These are phyloP conservation scores for Polydrusus cervinus DNA, from an alignment of 2,888 invertebrate genomes.

Conservation along the genomic window DNA sequence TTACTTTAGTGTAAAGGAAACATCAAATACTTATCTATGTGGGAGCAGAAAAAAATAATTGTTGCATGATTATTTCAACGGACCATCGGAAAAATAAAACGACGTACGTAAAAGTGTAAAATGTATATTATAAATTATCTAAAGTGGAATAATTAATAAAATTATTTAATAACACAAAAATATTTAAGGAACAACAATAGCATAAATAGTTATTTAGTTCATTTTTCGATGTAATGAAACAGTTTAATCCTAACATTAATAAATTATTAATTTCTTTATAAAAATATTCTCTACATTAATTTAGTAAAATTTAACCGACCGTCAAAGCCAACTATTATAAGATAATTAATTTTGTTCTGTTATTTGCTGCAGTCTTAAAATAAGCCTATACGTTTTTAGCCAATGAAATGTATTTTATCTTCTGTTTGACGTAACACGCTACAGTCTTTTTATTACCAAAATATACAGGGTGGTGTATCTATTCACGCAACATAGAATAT, in stretches of 20 bases:
- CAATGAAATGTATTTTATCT: too few relatives aligned
- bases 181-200: constrained; percentile 24
- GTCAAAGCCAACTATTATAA: too few relatives aligned
- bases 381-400: too few relatives aligned
- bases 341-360: background rate
- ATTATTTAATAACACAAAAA: constrained; percentile 22
- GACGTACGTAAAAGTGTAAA: constrained; percentile 2
- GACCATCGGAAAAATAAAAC: background rate
- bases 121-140: constrained; percentile 2
- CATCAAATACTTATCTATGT: too few relatives aligned
- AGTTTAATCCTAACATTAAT: background rate
- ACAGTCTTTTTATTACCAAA: too few relatives aligned
- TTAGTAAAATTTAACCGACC: background rate
- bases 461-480: too few relatives aligned
- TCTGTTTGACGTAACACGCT: too few relatives aligned
- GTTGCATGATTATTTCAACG: background rate
- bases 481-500: too few relatives aligned
- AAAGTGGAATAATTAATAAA: background rate
- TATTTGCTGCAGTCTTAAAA: constrained; percentile 8
- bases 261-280: background rate
- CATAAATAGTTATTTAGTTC: background rate
- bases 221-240: constrained; percentile 6
- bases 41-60: too few relatives aligned
- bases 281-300: background rate
- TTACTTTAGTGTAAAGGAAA: too few relatives aligned